Evolutionary conservation across 2,113 vertebrate genomes (phyloP).

Genomic region (Lamprologus lemairii): DNA sequence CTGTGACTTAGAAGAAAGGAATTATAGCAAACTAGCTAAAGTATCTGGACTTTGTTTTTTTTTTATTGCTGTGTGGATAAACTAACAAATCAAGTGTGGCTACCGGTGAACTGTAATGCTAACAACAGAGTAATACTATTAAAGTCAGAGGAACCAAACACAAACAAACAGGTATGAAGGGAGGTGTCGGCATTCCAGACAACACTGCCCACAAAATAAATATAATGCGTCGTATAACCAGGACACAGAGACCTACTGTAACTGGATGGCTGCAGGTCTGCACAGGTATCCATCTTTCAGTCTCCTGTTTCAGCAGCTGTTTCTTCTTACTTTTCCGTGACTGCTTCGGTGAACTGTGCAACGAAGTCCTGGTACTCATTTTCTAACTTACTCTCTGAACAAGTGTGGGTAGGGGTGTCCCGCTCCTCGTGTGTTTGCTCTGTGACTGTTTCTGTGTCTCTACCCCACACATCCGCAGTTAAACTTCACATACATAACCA

Average conservation of each 20-base stretch:
- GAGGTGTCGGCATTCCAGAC: neutral
- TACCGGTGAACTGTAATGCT: neutral
- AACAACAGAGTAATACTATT: neutral
- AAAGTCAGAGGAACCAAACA: neutral
- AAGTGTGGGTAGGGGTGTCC: neutral
- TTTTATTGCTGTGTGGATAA: neutral
- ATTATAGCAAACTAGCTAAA: neutral
- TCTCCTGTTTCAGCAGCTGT: slow-evolving; percentile 31
- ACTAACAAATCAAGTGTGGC: neutral
- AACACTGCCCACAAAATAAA: neutral
- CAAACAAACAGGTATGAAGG: neutral
- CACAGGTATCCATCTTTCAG: slow-evolving; percentile 67
- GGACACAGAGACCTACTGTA: slow-evolving; percentile 51
- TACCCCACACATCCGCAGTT: neutral
- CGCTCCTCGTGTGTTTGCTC: neutral
- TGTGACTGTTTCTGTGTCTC: neutral
- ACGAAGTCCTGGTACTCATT: slow-evolving; percentile 41
- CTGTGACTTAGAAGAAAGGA: neutral
- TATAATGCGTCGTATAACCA: neutral
- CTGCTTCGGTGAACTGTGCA: slow-evolving; percentile 24
- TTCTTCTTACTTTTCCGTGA: slow-evolving; percentile 29
- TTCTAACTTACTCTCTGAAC: neutral
- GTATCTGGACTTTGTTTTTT: neutral
- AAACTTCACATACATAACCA: neutral
- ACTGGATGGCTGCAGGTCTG: slow-evolving; percentile 54